Evolutionary conservation across 1,140 invertebrate species (phyloP).

Genomic region (Megathymus violae): DNA sequence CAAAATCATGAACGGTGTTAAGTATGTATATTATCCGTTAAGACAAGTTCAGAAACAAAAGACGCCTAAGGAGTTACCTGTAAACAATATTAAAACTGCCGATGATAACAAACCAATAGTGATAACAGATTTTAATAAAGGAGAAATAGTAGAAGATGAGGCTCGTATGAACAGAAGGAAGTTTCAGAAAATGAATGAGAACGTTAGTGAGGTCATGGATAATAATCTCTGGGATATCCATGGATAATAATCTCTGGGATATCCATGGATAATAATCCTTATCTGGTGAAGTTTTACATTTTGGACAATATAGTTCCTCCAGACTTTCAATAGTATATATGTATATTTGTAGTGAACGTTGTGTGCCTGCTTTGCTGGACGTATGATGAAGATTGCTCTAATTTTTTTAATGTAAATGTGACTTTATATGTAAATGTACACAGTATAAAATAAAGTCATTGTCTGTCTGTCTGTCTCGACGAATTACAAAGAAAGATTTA

Average conservation of each 20-base stretch:
- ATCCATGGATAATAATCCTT: conserved; percentile 81
- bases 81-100: conserved; percentile 38
- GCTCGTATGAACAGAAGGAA: conserved; percentile 66
- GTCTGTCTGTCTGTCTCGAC: too few relatives aligned
- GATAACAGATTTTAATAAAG: conserved; percentile 67
- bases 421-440: too few relatives aligned
- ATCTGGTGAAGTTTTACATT: conserved; percentile 73
- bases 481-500: too few relatives aligned
- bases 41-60: conserved; percentile 47
- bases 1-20: conserved; percentile 63
- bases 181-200: conserved; percentile 63
- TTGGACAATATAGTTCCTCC: conserved; percentile 68
- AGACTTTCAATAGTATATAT: conserved; percentile 64
- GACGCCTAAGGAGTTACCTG: conserved; percentile 48
- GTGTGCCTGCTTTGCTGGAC: too few relatives aligned
- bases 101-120: conserved; percentile 59
- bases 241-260: conserved; percentile 79
- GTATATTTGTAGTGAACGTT: conserved; percentile 54
- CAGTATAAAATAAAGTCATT: too few relatives aligned
- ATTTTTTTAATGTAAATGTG: too few relatives aligned
- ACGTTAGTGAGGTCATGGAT: conserved; percentile 63
- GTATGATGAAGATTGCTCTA: too few relatives aligned
- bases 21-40: conserved; percentile 62
- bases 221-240: conserved; percentile 81
- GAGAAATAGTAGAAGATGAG: conserved; percentile 65